Percentiles rank a stretch among this genome's conserved stretches.
Evolutionary conservation across 2,888 invertebrate species (phyloP).

Genomic region (Drosophila seclusa): DNA sequence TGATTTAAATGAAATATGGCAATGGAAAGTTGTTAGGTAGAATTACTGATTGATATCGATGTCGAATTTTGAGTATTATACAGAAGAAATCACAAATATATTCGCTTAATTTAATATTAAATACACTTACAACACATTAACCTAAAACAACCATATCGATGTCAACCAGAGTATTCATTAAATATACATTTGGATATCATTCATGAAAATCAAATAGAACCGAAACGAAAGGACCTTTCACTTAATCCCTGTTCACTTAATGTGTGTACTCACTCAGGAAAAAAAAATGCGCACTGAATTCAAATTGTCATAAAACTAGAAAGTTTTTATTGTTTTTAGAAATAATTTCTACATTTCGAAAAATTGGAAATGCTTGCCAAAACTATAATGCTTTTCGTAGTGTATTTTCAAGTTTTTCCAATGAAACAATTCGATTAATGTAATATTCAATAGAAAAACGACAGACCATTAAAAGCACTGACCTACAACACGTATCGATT

Average conservation of each 20-base stretch:
- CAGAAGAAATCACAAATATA: not conserved
- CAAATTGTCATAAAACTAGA: not conserved
- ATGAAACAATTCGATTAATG: not conserved
- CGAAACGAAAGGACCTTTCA: not conserved
- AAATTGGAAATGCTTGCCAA: not conserved
- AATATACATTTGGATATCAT: not conserved
- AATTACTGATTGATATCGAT: not conserved
- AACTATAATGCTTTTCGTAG: not conserved
- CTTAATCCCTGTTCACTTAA: not conserved
- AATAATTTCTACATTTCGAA: not conserved
- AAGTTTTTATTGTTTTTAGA: not conserved
- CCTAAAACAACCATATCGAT: not conserved
- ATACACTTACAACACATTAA: not conserved
- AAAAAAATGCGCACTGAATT: not conserved
- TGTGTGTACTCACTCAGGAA: not conserved
- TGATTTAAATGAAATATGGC: not conserved
- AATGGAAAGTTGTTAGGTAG: not conserved
- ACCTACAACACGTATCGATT: constrained; percentile 53
- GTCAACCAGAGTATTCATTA: not conserved
- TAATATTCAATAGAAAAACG: not conserved
- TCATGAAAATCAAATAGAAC: not conserved
- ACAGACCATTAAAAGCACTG: constrained; percentile 31
- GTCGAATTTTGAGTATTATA: not conserved
- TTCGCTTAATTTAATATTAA: not conserved
- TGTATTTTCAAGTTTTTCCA: not conserved